Conservation (phyloP, 2,113 vertebrate genomes). For the Catharus minimus region DNA sequence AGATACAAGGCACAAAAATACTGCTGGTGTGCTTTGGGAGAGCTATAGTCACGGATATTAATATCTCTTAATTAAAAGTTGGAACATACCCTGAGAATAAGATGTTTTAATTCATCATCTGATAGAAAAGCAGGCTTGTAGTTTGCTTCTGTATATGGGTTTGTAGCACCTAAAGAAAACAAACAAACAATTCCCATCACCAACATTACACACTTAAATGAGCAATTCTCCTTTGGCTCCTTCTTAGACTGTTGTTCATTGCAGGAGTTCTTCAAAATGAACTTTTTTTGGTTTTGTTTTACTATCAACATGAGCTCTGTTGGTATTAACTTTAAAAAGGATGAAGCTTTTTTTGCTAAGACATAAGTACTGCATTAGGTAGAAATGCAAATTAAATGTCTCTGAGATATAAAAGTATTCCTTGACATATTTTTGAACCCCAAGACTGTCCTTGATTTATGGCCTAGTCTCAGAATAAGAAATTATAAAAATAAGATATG, state of each 20-base stretch:
- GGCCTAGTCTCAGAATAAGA: not conserved
- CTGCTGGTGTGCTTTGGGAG: not conserved
- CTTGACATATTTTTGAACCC: not conserved
- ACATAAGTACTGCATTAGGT: not conserved
- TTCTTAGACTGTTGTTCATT: not conserved
- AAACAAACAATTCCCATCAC: not conserved
- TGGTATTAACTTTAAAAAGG: not conserved
- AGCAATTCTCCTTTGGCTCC: not conserved
- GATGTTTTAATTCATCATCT: conserved; percentile 96
- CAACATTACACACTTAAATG: not conserved
- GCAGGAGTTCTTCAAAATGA: not conserved
- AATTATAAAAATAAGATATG: not conserved
- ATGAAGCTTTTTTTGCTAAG: not conserved
- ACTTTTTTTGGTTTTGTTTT: not conserved
- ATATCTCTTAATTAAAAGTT: not conserved
- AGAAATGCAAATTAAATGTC: not conserved
- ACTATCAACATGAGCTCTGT: not conserved
- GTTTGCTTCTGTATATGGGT: conserved; percentile 97
- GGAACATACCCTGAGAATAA: conserved; percentile 92
- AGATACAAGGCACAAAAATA: not conserved
- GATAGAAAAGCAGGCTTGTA: conserved; percentile 98
- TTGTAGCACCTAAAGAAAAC: conserved; percentile 85
- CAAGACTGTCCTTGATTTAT: not conserved
- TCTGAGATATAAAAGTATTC: not conserved
- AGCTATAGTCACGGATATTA: not conserved